Evolutionary conservation across 2,888 invertebrate species (phyloP), one percentile per base, ranked within the genome.

Genomic region (Fragum sueziense): DNA sequence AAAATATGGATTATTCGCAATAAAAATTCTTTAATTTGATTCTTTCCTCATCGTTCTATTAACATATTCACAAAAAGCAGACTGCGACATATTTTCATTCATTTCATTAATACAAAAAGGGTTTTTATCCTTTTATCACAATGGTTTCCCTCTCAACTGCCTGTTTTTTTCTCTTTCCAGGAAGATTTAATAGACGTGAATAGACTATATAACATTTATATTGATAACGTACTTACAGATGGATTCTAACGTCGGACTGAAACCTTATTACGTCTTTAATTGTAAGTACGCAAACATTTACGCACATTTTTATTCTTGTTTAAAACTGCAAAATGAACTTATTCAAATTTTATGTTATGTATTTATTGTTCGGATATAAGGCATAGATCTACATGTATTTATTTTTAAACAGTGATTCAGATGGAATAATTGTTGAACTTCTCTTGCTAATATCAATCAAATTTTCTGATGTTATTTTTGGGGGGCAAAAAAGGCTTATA

Each of bases 171-270:
- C 82, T 75, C 70, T 41, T 82, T 82, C 70, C 82, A 82, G 82
- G 82, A 82, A 74, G 82, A 82, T 73, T 52, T 82, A 51, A n/a
- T 75, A 69, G 82, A 82, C 61, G 68, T 82, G 75, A 78, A 73
- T 78, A 82, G 78, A 82, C 73, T 73, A 27, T 82, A 82, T 82
- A 76, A 52, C 70, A 74, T 74, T 69, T 82, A 82, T 78, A 33
- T 78, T 70, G 70, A 72, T 65, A 65, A 65, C 65, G 34, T 65
- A 41, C 65, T 65, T 65, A 41, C 65, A 65, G 65, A 65, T 65
- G 65, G 65, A 65, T 65, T 25, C 65, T 65, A 65, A 27, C 41
- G 65, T 65, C 27, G 65, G 65, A 29, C 65, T 65, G 65, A 65
- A 41, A 65, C 65, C 65, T 6, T 65, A 65, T 41, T 65, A 65